Conservation (phyloP, 1,140 invertebrate genomes). For the Zeugodacus cucurbitae region DNA sequence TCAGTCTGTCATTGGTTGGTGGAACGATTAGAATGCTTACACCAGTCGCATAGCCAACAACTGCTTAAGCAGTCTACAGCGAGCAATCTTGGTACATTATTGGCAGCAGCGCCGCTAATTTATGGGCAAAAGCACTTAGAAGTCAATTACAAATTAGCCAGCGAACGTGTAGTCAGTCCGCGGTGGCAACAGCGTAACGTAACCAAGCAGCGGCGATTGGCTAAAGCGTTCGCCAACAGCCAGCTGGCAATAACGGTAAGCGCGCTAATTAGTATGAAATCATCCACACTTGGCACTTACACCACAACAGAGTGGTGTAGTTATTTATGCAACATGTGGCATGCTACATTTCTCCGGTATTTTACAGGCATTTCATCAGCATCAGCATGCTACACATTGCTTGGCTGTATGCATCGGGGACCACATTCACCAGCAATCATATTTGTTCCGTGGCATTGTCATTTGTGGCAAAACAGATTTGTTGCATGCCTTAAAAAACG, state of each 20-base stretch:
- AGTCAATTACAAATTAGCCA: slow-evolving; percentile 55
- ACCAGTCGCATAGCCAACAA: neutral
- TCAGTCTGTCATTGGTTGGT: neutral
- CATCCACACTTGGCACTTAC: neutral
- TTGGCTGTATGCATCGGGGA: neutral
- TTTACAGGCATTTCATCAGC: neutral
- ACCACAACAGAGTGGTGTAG: neutral
- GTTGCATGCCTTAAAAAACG: neutral
- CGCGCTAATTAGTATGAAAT: neutral
- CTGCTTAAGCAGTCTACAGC: neutral
- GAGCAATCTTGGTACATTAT: neutral
- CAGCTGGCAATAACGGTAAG: neutral
- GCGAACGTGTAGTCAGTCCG: neutral
- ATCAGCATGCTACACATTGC: neutral
- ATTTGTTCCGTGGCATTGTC: neutral
- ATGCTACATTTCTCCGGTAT: neutral
- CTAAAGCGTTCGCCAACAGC: neutral
- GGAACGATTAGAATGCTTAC: neutral
- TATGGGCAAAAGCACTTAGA: slow-evolving; percentile 62
- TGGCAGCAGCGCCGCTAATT: slow-evolving; percentile 39
- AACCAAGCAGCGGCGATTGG: too few relatives aligned
- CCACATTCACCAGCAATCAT: neutral
- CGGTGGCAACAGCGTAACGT: neutral
- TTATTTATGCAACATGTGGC: neutral
- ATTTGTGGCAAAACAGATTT: neutral